Evolutionary conservation across 2,797 vertebrate species (phyloP).

Genomic region (Neomorphus geoffroyi): DNA sequence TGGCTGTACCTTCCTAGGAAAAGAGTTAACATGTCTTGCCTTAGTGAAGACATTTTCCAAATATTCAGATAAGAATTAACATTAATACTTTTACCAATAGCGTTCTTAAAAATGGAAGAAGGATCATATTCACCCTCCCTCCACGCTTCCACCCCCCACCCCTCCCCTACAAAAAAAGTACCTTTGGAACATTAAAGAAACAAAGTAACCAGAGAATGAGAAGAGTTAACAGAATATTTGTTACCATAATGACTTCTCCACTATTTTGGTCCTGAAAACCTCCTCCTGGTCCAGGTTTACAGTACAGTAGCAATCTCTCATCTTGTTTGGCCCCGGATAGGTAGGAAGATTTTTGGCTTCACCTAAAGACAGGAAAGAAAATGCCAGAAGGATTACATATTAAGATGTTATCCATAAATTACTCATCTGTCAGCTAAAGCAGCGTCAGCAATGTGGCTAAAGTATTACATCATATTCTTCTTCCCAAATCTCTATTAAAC

Average conservation of each 20-base stretch:
- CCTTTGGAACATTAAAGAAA: background rate
- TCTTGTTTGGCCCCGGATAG: conserved; percentile 95
- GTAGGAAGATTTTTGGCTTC: conserved; percentile 99
- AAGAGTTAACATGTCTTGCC: background rate
- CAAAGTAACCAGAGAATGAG: background rate
- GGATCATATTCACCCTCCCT: background rate
- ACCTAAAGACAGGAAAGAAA: conserved; percentile 69
- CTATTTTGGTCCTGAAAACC: conserved; percentile 98
- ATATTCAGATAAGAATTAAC: background rate
- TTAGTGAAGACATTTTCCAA: background rate
- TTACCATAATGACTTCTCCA: conserved; percentile 98
- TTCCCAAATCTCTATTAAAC: background rate
- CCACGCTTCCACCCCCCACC: too few species aligned
- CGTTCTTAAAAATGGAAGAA: background rate
- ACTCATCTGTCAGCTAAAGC: background rate
- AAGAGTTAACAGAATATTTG: background rate
- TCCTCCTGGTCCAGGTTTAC: conserved; percentile 99
- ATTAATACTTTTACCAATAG: background rate
- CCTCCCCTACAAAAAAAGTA: background rate
- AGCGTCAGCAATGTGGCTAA: background rate
- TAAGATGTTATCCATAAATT: background rate
- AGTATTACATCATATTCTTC: accelerated
- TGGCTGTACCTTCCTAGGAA: background rate
- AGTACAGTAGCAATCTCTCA: conserved; percentile 98
- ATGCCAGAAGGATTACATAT: background rate